Evolutionary conservation across 1,140 invertebrate species (phyloP), one percentile per base, ranked within the genome.

Genomic region (Rhopalosiphum padi): DNA sequence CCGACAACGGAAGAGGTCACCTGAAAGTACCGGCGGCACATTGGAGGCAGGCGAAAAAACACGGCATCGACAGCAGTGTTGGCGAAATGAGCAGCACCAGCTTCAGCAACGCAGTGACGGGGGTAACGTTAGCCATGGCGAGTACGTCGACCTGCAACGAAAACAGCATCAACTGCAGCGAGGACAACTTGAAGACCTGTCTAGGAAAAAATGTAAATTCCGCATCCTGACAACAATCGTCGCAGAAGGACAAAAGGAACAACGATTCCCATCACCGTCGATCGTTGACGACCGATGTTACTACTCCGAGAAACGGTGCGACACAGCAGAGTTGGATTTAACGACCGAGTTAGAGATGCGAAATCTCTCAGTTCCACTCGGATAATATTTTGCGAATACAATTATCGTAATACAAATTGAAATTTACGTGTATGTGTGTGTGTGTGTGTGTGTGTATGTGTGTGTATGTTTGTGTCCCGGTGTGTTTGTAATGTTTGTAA

Each of bases 1-100:
- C 48, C 82, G 91, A 93, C 91, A 93, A 55, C 91, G 91, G 51
- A 1, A 11, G 41, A 55, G 91, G 48, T 93, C 91, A 85, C 82
- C 55, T 93, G 51, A 93, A 55, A 15, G 68, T 83, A 0, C 91
- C 91, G n/a, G 37, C 53, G 23, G 53, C 89, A 30, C 91, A 37
- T 23, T 60, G 91, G 91, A 93, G 23, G 35, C 91, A 43, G 1
- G 25, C 91, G 48, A 93, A 53, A 86, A 93, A 93, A 86, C 82
- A 82, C 48, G 35, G 48, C 21, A 86, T 23, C 91, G 82, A 93
- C 91, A 93, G 48, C 91, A 93, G 48, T 82, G 37, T 22, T 35
- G 48, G 48, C 22, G 90, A 60, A 30, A 37, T 41, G 22, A 93
- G 48, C 82, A 85, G 23, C 91, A 92, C 68, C 48, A 92, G 68